These are phyloP conservation scores for Holotrichia oblita DNA, from an alignment of 1,140 invertebrate species.

Conservation along the genomic window DNA sequence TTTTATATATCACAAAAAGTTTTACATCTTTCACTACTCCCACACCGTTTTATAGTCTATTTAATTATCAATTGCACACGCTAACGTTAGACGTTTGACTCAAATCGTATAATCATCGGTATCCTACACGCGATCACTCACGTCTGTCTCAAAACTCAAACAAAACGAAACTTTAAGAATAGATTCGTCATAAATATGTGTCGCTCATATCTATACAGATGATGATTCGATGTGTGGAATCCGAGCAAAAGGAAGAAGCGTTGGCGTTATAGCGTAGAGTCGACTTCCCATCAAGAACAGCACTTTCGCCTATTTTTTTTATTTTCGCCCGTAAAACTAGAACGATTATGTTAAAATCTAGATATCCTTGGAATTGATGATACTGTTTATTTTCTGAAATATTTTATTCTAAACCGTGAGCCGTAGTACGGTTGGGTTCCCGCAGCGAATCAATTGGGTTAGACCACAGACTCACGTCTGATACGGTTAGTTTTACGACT, in stretches of 20 bases:
- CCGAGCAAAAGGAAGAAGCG: neutral
- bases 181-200: constrained; percentile 27
- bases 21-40: constrained; percentile 12
- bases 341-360: constrained; percentile 34
- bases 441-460: constrained; percentile 20
- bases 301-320: constrained; percentile 35
- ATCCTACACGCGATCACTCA: constrained; percentile 30
- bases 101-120: constrained; percentile 25
- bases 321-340: constrained; percentile 36
- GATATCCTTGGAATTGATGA: constrained; percentile 36
- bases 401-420: constrained; percentile 30
- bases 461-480: constrained; percentile 18
- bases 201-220: neutral
- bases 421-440: constrained; percentile 14
- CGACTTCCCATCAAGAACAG: neutral
- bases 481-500: constrained; percentile 26
- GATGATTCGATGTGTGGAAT: neutral
- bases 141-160: constrained; percentile 16
- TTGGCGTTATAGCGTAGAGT: neutral
- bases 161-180: constrained; percentile 29
- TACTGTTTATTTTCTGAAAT: constrained; percentile 36
- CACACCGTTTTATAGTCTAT: constrained; percentile 9
- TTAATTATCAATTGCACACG: neutral
- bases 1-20: neutral
- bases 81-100: neutral